Evolutionary conservation across 2,888 invertebrate species (phyloP), one percentile per base, ranked within the genome.

Genomic region (Apodemia zela): DNA sequence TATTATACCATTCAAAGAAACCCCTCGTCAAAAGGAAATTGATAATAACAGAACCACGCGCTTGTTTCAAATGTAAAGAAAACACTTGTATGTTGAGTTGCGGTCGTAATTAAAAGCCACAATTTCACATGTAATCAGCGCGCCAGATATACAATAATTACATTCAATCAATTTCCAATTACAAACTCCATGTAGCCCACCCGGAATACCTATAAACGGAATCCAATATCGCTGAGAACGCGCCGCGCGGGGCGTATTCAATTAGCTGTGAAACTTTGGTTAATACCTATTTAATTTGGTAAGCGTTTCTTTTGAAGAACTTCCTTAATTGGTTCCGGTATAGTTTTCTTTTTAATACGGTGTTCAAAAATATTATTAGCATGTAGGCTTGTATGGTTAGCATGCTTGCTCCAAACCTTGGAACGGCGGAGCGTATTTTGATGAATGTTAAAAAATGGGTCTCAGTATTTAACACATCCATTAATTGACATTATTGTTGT

Each of bases 241-340:
- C 17, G 51, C 11, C 18, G 51, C 51, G 51, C 51, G 51, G 51
- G 51, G 51, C 64, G 63, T 67, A 66, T 71, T 72, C 80, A 80
- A 80, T 82, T 78, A 80, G 73, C 72, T 77, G 75, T 76, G 76
- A 77, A 81, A 78, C 79, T 77, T 74, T 71, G 66, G 69, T 68
- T 75, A 72, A 73, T 67, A 65, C 62, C 62, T 54, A 67, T 66
- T 70, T 73, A 70, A 71, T 72, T 73, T 71, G 65, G 61, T 60
- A 51, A 61, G 68, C 59, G 67, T 66, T 73, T 76, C 72, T 73
- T 73, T 73, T 64, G 64, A 51, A 5, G 18, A 51, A 51, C 21
- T 65, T 63, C 42, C 69, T 67, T 72, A 72, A 72, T 73, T 72
- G 64, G 61, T 69, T 68, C 54, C 61, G 58, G 21, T 51, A n/a